Base-by-base conservation (phyloP, 2,888 invertebrate genomes). In the Candidula unifasciata region DNA sequence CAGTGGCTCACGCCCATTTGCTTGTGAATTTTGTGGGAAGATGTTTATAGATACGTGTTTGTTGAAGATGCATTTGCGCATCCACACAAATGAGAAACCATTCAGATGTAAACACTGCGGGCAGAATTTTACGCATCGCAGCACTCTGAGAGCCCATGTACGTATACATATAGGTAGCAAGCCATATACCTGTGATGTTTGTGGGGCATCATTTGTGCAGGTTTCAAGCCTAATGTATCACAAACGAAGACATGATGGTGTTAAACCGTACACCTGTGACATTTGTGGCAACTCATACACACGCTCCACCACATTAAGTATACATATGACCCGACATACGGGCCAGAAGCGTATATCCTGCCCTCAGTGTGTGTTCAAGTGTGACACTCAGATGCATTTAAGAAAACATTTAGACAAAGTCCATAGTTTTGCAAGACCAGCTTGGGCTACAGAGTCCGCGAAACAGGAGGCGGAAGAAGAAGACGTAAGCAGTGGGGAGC, bases 1-100 rank as follows among this genome's bases (percentile, higher is more conserved):
- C 54, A 78, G 68, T 16, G 86, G 84, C 21, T 8, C 76, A 24
- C 74, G 73, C 6, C 86, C 86, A 0, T 84, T 54, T 37, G 44
- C 78, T 18, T 86, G 86, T 60, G 82, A 76, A 24, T 33, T 71
- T 44, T 86, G 86, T 66, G 86, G 86, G 0, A 82, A 82, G 64
- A 78, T 80, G 35, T 86, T 81, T 69, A 74, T 69, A 0, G 84
- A 83, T 21, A 78, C 71, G 3, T 64, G 52, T 33, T 71, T 77
- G 21, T 27, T 86, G 52, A 83, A 82, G 57, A 81, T 74, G 44
- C 86, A 86, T 79, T n/a, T 76, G 24, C 13, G 52, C 6, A 82
- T 76, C 13, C 86, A 86, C 64, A 81, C 82, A 8, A 82, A 80
- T 27, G 79, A 81, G 30, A 83, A 81, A 35, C 73, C 74, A 24